Percentiles rank a stretch among this genome's conserved stretches.
Conservation (phyloP, 2,797 vertebrate species). For the Microtus obscurus region DNA sequence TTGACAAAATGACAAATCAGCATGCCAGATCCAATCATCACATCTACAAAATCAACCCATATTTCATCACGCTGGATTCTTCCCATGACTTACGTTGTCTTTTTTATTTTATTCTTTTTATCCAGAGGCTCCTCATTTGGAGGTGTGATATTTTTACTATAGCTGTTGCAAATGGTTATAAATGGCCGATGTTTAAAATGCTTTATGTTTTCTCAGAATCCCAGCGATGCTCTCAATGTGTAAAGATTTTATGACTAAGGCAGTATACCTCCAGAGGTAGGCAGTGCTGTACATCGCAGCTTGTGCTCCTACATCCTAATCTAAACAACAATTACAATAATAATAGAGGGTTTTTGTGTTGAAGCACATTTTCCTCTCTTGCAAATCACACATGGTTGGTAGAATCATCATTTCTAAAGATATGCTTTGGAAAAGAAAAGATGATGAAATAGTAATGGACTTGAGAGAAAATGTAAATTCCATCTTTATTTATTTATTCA, state of each 20-base stretch:
- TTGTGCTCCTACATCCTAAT: not conserved
- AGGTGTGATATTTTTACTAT: not conserved
- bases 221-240: not conserved
- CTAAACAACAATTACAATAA: conserved; percentile 22
- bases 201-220: conserved; percentile 52
- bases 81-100: conserved; percentile 15
- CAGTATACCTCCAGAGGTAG: conserved; percentile 32
- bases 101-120: conserved; percentile 63
- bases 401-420: conserved; percentile 1
- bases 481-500: not conserved
- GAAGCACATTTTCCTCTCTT: conserved; percentile 36
- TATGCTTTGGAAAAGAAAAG: not conserved
- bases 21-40: conserved; percentile 65
- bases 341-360: not conserved
- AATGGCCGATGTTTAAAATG: conserved; percentile 27
- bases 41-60: conserved; percentile 66
- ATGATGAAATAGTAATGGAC: not conserved
- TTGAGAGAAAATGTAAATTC: conserved; percentile 34
- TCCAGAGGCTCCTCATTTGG: not conserved
- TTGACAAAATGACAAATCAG: conserved; percentile 72
- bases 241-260: conserved; percentile 20
- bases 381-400: not conserved
- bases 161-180: conserved; percentile 30
- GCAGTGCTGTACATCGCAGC: not conserved
- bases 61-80: conserved; percentile 3